These are phyloP conservation scores for Nyctereutes procyonoides DNA, from an alignment of 2,113 vertebrate genomes.

Conservation along the genomic window DNA sequence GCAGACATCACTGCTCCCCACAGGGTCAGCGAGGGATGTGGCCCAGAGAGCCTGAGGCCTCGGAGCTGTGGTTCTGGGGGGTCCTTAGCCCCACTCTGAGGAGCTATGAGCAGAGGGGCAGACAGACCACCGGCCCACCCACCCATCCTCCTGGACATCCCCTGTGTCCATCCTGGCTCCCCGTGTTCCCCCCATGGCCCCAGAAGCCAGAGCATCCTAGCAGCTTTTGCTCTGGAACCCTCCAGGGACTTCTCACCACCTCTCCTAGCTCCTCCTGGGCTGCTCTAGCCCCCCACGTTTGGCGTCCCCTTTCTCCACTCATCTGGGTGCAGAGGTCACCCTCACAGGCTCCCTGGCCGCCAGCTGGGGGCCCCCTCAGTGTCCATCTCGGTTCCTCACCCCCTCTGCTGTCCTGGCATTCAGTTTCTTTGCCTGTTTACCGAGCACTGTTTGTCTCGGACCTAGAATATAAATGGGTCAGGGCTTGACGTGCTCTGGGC, in stretches of 20 bases:
- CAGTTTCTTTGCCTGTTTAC: background rate
- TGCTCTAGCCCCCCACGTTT: background rate
- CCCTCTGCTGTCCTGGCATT: background rate
- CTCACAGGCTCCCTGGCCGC: background rate
- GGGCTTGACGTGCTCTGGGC: no score
- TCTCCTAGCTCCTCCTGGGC: background rate
- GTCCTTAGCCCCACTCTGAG: background rate
- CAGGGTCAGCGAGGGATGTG: background rate
- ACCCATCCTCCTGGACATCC: background rate
- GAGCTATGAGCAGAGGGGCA: background rate
- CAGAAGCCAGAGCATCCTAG: background rate
- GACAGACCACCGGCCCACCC: background rate
- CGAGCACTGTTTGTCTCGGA: fast-evolving
- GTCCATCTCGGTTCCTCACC: background rate
- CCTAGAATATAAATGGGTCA: background rate
- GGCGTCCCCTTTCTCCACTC: background rate
- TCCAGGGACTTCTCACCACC: background rate
- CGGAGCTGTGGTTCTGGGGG: background rate
- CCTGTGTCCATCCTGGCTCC: background rate
- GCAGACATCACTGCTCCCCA: background rate
- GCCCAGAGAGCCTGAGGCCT: background rate
- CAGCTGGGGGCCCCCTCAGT: background rate
- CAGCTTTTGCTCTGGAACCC: no score
- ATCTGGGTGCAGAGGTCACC: background rate
- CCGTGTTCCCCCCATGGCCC: background rate